Evolutionary conservation across 2,888 invertebrate species (phyloP), one percentile per base, ranked within the genome.

Genomic region (Drosophila affinis): DNA sequence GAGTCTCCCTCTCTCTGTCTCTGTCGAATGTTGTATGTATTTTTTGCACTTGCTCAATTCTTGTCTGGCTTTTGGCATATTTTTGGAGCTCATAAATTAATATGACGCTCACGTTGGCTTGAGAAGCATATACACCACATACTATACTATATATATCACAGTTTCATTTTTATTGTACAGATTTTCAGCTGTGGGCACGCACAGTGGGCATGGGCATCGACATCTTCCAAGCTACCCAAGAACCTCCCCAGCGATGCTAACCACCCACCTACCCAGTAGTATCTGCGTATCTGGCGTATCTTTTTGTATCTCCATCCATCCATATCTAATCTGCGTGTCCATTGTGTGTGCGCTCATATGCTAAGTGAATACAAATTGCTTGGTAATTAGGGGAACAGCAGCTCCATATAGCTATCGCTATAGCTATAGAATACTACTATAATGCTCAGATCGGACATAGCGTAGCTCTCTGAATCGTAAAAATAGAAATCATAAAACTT

Each of bases 71-170:
- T 67, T 64, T 65, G 73, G 49, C 73, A 62, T 62, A 68, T 72
- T 67, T 68, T 59, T 69, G 63, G 61, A 45, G 72, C 70, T 74
- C 73, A 83, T 76, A 76, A 76, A 76, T 88, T 88, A 76, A 81
- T 81, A 85, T 88, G 77, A 74, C 74, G 73, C 81, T 83, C 84
- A 85, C 88, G 84, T 86, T 77, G 74, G 55, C 70, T 75, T 76
- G 69, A 65, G 80, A 82, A 76, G 82, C 74, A 65, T 53, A 52
- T 24, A 24, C 24, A 24, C 21, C 63, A 32, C 45, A 57, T 57
- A 56, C 62, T 47, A 18, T 48, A 51, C 21, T 47, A 54, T 34
- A 61, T 47, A 39, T 34, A 17, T 54, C 48, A 54, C 24, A 46
- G 29, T 55, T 60, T 46, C 46, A 59, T 61, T 51, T 60, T 70